Base-by-base conservation (phyloP, 2,113 vertebrate species). In the Aspiorhynchus laticeps region DNA sequence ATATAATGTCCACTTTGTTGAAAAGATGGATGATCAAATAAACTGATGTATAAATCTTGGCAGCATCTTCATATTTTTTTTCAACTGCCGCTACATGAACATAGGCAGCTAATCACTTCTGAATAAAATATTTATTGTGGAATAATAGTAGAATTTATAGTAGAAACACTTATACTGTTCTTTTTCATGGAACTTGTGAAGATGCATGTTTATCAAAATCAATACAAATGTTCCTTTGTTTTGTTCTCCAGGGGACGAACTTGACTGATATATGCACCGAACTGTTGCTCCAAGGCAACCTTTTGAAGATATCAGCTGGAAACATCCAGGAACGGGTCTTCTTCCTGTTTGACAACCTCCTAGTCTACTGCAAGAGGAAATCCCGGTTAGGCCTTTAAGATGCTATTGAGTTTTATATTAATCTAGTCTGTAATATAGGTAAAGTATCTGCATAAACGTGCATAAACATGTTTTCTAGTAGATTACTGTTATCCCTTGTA, bases 341-440 rank as follows among this genome's bases (percentile, higher is more conserved):
- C 93, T 99, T 99, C 93, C 94, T 99, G n/a, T 99, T 99, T 0
- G 98, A 99, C 94, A 99, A 98, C 93, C 96, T 99, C 43, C 92
- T 99, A 15, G 97, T 99, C 87, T 99, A 99, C 90, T 99, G 98
- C 91, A 99, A 99, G 94, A 96, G 97, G 92, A 99, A 99, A 91
- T 99, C 98, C 91, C 97, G 98, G 98, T 99, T 90, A 93, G 93
- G 26, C 36, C 12, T 51, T 67, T 26, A 14, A 82, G 38, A 81
- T 61, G 31, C 48, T 80, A 14, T 80, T 59, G 31, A 41, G 67
- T 38, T 38, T 2, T 36, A 17, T 4, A 21, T 51, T 10, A 53
- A 24, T 41, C 33, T 63, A 5, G 56, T 43, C 36, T 43, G 36
- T 9, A 17, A 28, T 41, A 43, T 63, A 19, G 36, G 15, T 65